phyloP scores from a whole-genome alignment of 1,140 invertebrate species.

The Charaxes varanes region DNA sequence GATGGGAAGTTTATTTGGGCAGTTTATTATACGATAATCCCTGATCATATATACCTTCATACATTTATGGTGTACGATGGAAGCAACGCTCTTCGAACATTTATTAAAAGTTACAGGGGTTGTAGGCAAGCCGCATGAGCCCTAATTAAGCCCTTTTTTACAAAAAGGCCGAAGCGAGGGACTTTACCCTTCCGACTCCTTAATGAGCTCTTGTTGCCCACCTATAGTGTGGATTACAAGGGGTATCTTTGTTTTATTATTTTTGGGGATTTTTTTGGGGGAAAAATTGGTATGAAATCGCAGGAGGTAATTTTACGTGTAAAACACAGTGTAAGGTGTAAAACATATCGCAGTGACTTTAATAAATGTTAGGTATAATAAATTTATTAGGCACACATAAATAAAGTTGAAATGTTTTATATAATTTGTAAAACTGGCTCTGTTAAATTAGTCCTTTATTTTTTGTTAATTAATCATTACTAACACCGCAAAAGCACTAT shows the following conservation, averaged over 20 bases:
- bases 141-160: slow-evolving; percentile 71
- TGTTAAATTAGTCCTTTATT: too few relatives aligned
- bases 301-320: not conserved
- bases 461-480: too few relatives aligned
- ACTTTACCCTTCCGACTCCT: slow-evolving; percentile 64
- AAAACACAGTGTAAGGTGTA: too few relatives aligned
- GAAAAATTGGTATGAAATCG: not conserved
- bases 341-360: too few relatives aligned
- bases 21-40: not conserved
- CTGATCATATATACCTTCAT: slow-evolving; percentile 8
- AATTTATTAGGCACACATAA: too few relatives aligned
- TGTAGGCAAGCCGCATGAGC: slow-evolving; percentile 67
- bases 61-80: slow-evolving; percentile 30
- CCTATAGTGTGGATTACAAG: slow-evolving; percentile 39
- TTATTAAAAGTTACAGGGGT: slow-evolving; percentile 72
- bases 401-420: too few relatives aligned
- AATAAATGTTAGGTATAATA: too few relatives aligned
- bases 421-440: too few relatives aligned
- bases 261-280: slow-evolving; percentile 10
- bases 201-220: slow-evolving; percentile 58
- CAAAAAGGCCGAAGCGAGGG: slow-evolving; percentile 58
- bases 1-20: too few relatives aligned
- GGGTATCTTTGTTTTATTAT: slow-evolving; percentile 21
- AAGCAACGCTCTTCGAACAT: slow-evolving; percentile 56
- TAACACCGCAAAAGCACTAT: too few relatives aligned